A percentile compares a stretch with the other conserved stretches of the same genome.
These are phyloP conservation scores for Brachionus koreanus DNA, from an alignment of 1,140 invertebrate species.

Conservation along the genomic window DNA sequence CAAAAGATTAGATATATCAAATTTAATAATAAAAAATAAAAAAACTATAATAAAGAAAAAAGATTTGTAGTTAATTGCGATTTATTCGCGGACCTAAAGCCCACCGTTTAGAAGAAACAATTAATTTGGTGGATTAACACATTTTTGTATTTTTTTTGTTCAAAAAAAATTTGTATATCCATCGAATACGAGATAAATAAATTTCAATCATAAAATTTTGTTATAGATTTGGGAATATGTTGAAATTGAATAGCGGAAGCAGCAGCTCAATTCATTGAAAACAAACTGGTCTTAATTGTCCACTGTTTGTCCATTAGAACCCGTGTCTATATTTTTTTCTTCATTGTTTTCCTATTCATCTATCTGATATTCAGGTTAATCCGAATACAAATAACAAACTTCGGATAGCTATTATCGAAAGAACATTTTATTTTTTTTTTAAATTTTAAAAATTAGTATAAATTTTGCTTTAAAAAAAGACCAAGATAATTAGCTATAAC, in stretches of 20 bases:
- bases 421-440: neutral
- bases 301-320: neutral
- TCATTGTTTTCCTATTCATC: neutral
- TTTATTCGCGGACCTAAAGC: neutral
- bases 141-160: slow-evolving; percentile 11
- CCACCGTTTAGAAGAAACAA: neutral
- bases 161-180: slow-evolving; percentile 20
- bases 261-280: neutral
- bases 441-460: neutral
- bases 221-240: neutral
- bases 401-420: neutral
- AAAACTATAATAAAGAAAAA: neutral
- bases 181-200: neutral
- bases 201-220: neutral
- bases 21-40: slow-evolving; percentile 14
- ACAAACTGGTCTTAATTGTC: slow-evolving; percentile 1
- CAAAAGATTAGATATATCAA: slow-evolving; percentile 34
- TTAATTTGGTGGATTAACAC: slow-evolving; percentile 30
- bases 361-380: slow-evolving; percentile 34
- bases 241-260: neutral
- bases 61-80: slow-evolving; percentile 30
- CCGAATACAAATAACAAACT: slow-evolving; percentile 9
- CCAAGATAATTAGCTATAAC: neutral
- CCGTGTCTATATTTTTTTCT: neutral
- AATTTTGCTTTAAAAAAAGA: neutral